A percentile compares a stretch with the other conserved stretches of the same genome.
phyloP scores from a whole-genome alignment of 2,888 invertebrate species.

The Macaria notata region DNA sequence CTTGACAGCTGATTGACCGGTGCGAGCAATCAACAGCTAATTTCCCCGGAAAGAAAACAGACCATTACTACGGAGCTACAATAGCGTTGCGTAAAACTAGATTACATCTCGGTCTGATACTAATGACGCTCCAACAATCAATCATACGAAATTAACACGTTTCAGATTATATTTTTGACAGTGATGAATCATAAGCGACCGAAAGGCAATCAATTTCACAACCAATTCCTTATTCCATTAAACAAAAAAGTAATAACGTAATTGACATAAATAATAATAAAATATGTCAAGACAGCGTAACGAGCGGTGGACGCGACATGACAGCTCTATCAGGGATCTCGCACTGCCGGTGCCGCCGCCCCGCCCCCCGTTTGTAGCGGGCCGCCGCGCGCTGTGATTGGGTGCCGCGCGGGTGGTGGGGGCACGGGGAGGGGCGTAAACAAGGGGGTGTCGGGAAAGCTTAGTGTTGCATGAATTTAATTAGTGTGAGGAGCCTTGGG shows the following conservation, averaged over 20 bases:
- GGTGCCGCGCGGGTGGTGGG: constrained; percentile 34
- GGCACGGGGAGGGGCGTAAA: constrained; percentile 47
- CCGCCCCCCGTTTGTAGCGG: constrained; percentile 42
- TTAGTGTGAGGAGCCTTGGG: constrained; percentile 80
- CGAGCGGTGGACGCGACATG: constrained; percentile 77
- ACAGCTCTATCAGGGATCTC: constrained; percentile 79
- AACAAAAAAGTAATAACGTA: constrained; percentile 81
- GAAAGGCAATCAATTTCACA: constrained; percentile 81
- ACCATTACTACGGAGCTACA: constrained; percentile 49
- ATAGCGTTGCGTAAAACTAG: constrained; percentile 76
- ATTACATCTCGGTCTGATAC: constrained; percentile 55
- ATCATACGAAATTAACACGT: constrained; percentile 81
- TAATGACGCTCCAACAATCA: constrained; percentile 75
- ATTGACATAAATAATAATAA: constrained; percentile 83
- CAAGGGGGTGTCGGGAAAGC: constrained; percentile 52
- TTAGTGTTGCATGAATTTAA: constrained; percentile 83
- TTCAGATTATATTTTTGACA: constrained; percentile 76
- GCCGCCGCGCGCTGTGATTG: constrained; percentile 50
- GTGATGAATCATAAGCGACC: constrained; percentile 80
- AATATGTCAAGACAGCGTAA: constrained; percentile 80
- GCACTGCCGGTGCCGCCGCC: constrained; percentile 58
- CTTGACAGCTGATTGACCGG: constrained; percentile 54
- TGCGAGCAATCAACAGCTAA: constrained; percentile 53
- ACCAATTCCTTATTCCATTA: constrained; percentile 81
- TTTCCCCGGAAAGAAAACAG: constrained; percentile 39